Conservation (phyloP, 2,888 invertebrate genomes). For the Prosapia bicincta region DNA sequence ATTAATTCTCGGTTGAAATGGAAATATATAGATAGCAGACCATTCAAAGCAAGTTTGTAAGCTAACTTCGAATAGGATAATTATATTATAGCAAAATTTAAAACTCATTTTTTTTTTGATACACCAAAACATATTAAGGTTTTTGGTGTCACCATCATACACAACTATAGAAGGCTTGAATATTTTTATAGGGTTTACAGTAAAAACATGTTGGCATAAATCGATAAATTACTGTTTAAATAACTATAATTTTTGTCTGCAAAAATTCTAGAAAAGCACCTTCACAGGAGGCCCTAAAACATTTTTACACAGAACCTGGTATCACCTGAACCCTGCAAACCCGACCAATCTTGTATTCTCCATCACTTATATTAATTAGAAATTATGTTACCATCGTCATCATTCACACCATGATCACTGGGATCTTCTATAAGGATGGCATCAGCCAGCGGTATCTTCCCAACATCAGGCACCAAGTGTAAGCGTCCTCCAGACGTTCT, state of each 20-base stretch:
- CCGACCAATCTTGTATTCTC: background rate
- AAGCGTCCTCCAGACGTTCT: slow-evolving; percentile 76
- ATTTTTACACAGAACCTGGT: background rate
- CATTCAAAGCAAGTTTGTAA: too few relatives aligned
- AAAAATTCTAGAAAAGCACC: background rate
- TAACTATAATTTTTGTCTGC: too few relatives aligned
- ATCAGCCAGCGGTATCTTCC: slow-evolving; percentile 78
- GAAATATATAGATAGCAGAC: too few relatives aligned
- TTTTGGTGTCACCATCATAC: slow-evolving; percentile 63
- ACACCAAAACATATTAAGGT: too few relatives aligned
- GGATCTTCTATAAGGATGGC: slow-evolving; percentile 86
- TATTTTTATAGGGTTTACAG: too few relatives aligned
- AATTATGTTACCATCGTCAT: slow-evolving; percentile 51
- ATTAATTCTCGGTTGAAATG: too few relatives aligned
- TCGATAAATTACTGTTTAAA: too few relatives aligned
- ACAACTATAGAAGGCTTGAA: slow-evolving; percentile 70
- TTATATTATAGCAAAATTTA: too few relatives aligned
- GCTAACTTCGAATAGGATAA: too few relatives aligned
- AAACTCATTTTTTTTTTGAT: too few relatives aligned
- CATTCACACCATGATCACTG: slow-evolving; percentile 57
- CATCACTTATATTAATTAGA: slow-evolving; percentile 5
- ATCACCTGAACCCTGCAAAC: background rate
- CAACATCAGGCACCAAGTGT: slow-evolving; percentile 79
- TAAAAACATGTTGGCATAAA: too few relatives aligned
- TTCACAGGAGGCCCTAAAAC: background rate